These are phyloP conservation scores for Dromaius novaehollandiae DNA, from an alignment of 2,113 vertebrate genomes.

Conservation along the genomic window DNA sequence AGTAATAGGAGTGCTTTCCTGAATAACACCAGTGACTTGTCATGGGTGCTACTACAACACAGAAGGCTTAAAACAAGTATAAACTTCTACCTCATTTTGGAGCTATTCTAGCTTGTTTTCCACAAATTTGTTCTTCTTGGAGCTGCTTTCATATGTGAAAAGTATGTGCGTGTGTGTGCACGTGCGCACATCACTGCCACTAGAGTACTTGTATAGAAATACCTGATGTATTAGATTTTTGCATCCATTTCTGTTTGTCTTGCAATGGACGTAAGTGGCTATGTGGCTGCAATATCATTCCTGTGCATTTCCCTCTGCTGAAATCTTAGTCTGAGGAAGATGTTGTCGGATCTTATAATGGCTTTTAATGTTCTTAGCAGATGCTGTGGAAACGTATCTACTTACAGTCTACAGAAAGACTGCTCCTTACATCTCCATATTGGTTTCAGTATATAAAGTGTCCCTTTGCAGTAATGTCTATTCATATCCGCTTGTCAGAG, in stretches of 20 bases:
- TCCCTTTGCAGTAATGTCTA: not conserved
- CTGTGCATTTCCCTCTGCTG: not conserved
- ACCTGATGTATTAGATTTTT: not conserved
- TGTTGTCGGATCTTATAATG: not conserved
- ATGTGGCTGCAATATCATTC: not conserved
- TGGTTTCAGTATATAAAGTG: not conserved
- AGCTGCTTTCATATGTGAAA: not conserved
- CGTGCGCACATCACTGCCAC: not conserved
- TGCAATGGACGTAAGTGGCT: not conserved
- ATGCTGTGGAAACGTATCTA: not conserved
- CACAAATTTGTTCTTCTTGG: not conserved
- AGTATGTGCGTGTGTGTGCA: not conserved
- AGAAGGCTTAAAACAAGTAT: not conserved
- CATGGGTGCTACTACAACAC: not conserved
- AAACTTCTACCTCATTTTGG: not conserved
- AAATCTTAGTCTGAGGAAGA: not conserved
- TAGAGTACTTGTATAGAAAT: not conserved
- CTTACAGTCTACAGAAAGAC: not conserved
- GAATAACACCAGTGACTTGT: too few relatives aligned
- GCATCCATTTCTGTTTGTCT: not conserved
- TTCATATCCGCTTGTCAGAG: not conserved
- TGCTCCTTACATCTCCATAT: not conserved
- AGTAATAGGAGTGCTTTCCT: not conserved
- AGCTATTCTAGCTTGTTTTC: not conserved
- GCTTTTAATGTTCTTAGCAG: not conserved